Evolutionary conservation across 2,797 vertebrate species (phyloP), one percentile per base, ranked within the genome.

Genomic region (Anolis apletophallus): DNA sequence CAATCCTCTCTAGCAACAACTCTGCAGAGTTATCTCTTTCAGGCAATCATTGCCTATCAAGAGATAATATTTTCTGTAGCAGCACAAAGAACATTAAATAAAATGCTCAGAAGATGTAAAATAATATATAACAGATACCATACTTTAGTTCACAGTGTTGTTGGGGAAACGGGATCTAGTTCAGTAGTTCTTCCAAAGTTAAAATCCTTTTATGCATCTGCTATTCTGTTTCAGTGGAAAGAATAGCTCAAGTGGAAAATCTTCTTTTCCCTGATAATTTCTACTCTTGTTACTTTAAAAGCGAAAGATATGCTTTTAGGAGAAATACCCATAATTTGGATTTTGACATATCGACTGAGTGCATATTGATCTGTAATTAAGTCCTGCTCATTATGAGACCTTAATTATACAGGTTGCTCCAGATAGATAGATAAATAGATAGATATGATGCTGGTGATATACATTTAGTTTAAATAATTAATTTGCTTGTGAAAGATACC

Each of bases 371-470:
- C 55, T 64, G 14, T 21, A 40, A 36, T 89, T 32, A 0, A 29
- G 26, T 10, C 59, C 52, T 80, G 73, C 75, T 29, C 88, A 80
- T 84, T 55, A 73, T 40, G 52, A 77, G 34, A 3, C 13, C 26
- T 90, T 86, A 32, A 23, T 1, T 19, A 85, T 50, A n/a, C 26
- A 32, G 8, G 5, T 50, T 80, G 16, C 77, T 72, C 19, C 74
- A 46, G 46, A 46, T 46, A 46, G 46, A 46, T 8, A 5, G 46
- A 46, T 46, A 46, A 6, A 46, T 46, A 46, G 46, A 46, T 46
- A 46, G 46, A 16, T 68, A 69, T 85, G 87, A 40, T 59, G 71
- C 6, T 8, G 50, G 54, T 54, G 84, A 79, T 85, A 87, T 54
- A 76, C 59, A 46, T n/a, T 55, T 79, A 2, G 64, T n/a, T 52